Percentiles rank a stretch among this genome's conserved stretches.
Conservation (phyloP, 2,888 invertebrate species). For the Ecdyonurus torrentis region DNA sequence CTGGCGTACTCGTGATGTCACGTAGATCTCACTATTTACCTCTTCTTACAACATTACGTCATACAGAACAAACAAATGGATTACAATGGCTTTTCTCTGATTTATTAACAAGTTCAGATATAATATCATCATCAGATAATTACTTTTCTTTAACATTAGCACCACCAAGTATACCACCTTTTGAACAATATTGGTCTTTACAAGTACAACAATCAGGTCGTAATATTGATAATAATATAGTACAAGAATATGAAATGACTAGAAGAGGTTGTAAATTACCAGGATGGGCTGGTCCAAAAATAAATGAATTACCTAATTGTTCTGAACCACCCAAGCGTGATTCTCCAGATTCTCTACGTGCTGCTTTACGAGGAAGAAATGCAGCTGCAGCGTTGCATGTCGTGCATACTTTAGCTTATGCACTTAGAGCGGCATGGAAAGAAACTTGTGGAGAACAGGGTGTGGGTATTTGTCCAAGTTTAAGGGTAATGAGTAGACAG, state of each 20-base stretch:
- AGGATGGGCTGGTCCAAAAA: conserved; percentile 8
- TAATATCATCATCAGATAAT: conserved; percentile 4
- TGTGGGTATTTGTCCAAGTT: conserved; percentile 16
- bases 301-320: conserved; percentile 7
- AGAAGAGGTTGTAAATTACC: conserved; percentile 1
- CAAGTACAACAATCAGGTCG: not conserved
- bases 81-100: conserved; percentile 12
- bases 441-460: conserved; percentile 15
- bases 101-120: conserved; percentile 8
- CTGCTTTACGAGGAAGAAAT: conserved; percentile 9
- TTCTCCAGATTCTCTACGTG: not conserved
- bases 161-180: conserved; percentile 8
- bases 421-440: conserved; percentile 19
- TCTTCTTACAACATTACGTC: not conserved
- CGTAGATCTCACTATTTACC: conserved; percentile 2
- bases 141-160: conserved; percentile 10
- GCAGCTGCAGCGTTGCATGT: conserved; percentile 17
- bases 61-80: not conserved
- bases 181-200: conserved; percentile 12
- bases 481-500: conserved; percentile 15
- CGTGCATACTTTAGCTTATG: conserved; percentile 18
- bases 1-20: not conserved
- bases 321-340: not conserved
- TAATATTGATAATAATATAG: not conserved
- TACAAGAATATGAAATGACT: not conserved